Evolutionary conservation across 2,797 vertebrate genomes (phyloP).

Genomic region (Gymnocypris eckloni): DNA sequence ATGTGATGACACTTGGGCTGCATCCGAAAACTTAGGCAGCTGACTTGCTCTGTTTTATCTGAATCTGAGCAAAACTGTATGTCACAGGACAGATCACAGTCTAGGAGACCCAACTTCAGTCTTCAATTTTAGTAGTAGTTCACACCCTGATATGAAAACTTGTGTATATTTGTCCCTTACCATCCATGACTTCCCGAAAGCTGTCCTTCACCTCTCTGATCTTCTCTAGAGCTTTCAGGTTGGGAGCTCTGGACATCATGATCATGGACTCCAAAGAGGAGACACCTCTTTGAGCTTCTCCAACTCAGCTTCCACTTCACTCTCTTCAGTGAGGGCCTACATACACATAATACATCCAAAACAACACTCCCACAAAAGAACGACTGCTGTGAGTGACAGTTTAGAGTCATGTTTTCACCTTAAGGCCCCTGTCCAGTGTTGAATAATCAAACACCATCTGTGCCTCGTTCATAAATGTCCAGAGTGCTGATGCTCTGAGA

Average conservation of each 20-base stretch:
- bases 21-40: too few species aligned
- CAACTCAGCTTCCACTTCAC: slow-evolving; percentile 76
- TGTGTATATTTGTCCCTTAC: slow-evolving; percentile 69
- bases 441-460: slow-evolving; percentile 87
- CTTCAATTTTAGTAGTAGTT: not conserved
- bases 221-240: slow-evolving; percentile 88
- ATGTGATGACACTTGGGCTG: too few species aligned
- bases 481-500: slow-evolving; percentile 70
- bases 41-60: not conserved
- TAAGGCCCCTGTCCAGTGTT: slow-evolving; percentile 72
- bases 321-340: slow-evolving; percentile 76
- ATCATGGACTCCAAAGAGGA: slow-evolving; percentile 75
- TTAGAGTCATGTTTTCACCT: slow-evolving; percentile 70
- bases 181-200: slow-evolving; percentile 82
- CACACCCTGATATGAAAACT: not conserved
- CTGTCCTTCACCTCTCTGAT: slow-evolving; percentile 81
- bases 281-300: slow-evolving; percentile 76
- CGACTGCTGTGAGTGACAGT: not conserved
- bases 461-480: slow-evolving; percentile 84
- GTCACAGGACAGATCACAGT: not conserved
- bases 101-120: not conserved
- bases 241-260: slow-evolving; percentile 82
- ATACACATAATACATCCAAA: slow-evolving; percentile 21
- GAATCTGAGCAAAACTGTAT: not conserved
- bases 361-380: slow-evolving; percentile 19